Base-by-base conservation (phyloP, 2,888 invertebrate species). In the Thysanoteuthis rhombus region DNA sequence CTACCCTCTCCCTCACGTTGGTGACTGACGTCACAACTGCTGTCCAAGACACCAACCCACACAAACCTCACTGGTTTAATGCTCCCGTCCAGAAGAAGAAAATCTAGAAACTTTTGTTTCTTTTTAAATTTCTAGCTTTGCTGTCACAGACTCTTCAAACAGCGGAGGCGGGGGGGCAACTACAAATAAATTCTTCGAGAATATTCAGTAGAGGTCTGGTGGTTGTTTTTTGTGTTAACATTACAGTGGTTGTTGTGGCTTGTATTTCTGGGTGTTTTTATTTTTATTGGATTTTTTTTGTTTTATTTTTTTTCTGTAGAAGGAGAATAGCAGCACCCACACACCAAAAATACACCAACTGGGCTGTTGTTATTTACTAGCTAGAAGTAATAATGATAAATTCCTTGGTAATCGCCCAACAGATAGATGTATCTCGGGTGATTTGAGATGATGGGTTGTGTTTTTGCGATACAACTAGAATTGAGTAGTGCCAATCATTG, bases 161-260 rank as follows among this genome's bases (percentile, higher is more conserved):
- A n/a, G n/a, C 8, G 19, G 3, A 0, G 16, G n/a, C 1, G n/a
- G 8, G 75, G 0, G n/a, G n/a, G 0, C n/a, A 10, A 16, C 19
- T 36, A 16, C n/a, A 75, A n/a, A n/a, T 19, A 75, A 75, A 75
- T 75, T 75, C 75, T 75, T 75, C n/a, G 16, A 75, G 36, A 75
- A 75, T n/a, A 75, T 36, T 75, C 75, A 75, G 75, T n/a, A 36
- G 75, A 75, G n/a, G 19, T 75, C 25, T 75, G n/a, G n/a, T 75
- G 75, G 75, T n/a, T 75, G 75, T 75, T 75, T 75, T 75, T n/a
- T 16, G 3, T 75, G 75, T 75, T 75, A 75, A 75, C n/a, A 36
- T 36, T 36, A 75, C 12, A n/a, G 36, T 75, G 75, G n/a, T 75
- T 75, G 75, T 75, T 75, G n/a, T 75, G n/a, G n/a, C 36, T n/a